phyloP scores from a whole-genome alignment of 1,140 invertebrate genomes.

The Lethocerus indicus region DNA sequence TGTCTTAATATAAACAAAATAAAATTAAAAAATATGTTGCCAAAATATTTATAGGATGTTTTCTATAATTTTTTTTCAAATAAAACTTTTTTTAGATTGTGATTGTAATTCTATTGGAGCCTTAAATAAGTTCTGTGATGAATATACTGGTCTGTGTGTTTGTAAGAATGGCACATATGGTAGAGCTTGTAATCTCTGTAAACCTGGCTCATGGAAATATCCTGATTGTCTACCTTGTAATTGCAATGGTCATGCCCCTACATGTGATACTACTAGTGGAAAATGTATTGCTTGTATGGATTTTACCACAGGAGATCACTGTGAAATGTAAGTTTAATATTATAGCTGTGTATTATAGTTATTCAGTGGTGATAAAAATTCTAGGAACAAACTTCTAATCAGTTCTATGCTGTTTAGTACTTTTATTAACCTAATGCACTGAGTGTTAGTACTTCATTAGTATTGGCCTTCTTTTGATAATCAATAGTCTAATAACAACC shows the following conservation, averaged over 20 bases:
- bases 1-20: neutral
- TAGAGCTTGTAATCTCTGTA: conserved; percentile 81
- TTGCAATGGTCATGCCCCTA: conserved; percentile 92
- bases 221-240: conserved; percentile 87
- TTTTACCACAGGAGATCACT: conserved; percentile 70
- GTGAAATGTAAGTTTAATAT: conserved; percentile 43
- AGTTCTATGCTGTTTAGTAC: no score
- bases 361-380: no score
- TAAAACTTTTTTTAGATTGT: conserved; percentile 40
- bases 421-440: no score
- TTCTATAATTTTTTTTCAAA: neutral
- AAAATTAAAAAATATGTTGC: neutral
- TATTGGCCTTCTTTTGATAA: no score
- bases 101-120: conserved; percentile 92
- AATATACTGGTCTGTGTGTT: conserved; percentile 80
- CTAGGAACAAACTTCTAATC: no score
- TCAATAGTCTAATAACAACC: no score
- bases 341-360: conserved; percentile 5
- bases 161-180: conserved; percentile 90
- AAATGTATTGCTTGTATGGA: conserved; percentile 78
- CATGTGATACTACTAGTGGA: conserved; percentile 84
- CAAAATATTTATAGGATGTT: neutral
- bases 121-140: conserved; percentile 89
- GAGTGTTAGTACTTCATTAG: no score
- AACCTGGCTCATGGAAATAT: conserved; percentile 91